Base-by-base conservation (phyloP, 2,113 vertebrate genomes). In the Notarius quadriscutis region DNA sequence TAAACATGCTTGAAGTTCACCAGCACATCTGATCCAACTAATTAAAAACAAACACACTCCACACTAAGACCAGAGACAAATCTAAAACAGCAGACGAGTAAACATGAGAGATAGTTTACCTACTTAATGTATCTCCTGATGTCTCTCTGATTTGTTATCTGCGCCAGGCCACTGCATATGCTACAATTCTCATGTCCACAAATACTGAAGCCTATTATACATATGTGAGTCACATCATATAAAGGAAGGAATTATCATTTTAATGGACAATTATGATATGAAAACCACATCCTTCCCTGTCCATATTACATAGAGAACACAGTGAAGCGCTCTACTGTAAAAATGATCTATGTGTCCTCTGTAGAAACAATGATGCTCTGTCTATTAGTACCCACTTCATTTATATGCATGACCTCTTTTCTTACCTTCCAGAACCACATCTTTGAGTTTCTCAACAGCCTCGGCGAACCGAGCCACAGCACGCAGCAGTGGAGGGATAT, bases 391-490 rank as follows among this genome's bases (percentile, higher is more conserved):
- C 60, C 14, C 58, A 79, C 55, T 62, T 63, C 14, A 63, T 63
- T 78, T 77, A 65, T 15, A 78, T 63, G 63, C 25, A 65, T 14
- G 48, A 30, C 71, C 41, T 34, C 25, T 53, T 14, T 7, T 41
- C 83, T 91, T 93, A 99, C 98, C 97, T 0, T 99, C 91, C 74
- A 98, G 89, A 69, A 99, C 96, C 34, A 96, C 93, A 0, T 99
- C 97, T 92, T 97, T 97, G 89, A 99, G 97, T 48, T 97, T 99
- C 92, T 99, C 97, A 89, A 99, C 95, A 0, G 96, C 96, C 2
- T 99, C 97, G 0, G 98, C 98, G 0, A 99, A 99, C 34, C 96
- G 96, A 0, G 96, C 95, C 80, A 99, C 98, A 0, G 97, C 95
- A 0, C 93, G 91, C 84, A 99, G 95, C 90, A 99, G 92, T 18